Base-by-base conservation (phyloP, 2,113 vertebrate genomes). In the Oryzias celebensis region DNA sequence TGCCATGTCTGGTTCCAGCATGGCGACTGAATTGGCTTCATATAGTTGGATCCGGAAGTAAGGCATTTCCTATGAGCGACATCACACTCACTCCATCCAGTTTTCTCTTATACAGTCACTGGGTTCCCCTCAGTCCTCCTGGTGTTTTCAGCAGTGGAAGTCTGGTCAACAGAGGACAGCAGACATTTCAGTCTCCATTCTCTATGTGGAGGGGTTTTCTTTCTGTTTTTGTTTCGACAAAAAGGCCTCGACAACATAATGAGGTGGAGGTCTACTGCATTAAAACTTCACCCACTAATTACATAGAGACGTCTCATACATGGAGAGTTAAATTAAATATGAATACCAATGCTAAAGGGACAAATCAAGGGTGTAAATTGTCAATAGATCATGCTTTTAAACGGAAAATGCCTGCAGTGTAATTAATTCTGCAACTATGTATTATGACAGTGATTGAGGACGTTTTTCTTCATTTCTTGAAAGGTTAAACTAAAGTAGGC, bases 281-380 rank as follows among this genome's bases (percentile, higher is more conserved):
- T 62, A 68, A 76, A 80, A 87, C 71, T 42, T 71, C 65, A 63
- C 46, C 49, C 69, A 56, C 71, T 88, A 86, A 89, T 87, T 88
- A 75, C 62, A 78, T 64, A 22, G 71, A 73, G 55, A 75, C 20
- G n/a, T 18, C 65, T 36, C 67, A 73, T 12, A 58, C 67, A 67
- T 62, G 65, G 74, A 51, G 57, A 65, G 66, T 43, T 54, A 73
- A 73, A 88, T 87, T 65, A 81, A 80, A 59, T 71, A 67, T 71
- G 75, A 86, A 83, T 63, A 66, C n/a, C 45, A 55, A 46, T 10
- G 28, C 67, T 73, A 57, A 54, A 65, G 62, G 65, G 82, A 65
- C 62, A 79, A 65, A 58, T 22, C 59, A 41, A 65, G 64, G 65
- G 41, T 69, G 58, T 68, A n/a, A 58, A 43, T 44, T 66, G 52